Conservation (phyloP, 2,797 vertebrate genomes). For the Danio choprae region DNA sequence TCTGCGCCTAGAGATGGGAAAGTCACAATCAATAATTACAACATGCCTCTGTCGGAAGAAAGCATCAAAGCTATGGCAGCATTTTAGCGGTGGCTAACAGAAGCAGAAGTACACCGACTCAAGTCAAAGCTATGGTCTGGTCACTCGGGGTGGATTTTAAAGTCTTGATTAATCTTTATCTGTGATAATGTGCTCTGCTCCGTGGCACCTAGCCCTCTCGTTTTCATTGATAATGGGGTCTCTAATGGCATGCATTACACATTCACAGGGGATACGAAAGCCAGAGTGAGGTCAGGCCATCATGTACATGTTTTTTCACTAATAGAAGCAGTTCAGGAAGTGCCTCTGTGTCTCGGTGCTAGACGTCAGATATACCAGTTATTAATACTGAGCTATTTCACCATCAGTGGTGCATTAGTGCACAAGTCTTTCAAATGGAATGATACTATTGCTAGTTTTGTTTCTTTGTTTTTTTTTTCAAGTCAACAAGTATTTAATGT, state of each 20-base stretch:
- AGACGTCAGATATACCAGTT: constrained; percentile 2
- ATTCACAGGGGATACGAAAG: constrained; percentile 22
- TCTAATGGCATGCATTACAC: constrained; percentile 30
- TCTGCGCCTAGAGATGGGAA: constrained; percentile 77
- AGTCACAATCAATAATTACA: constrained; percentile 77
- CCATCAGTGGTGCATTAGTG: not conserved
- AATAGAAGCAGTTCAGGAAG: constrained; percentile 15
- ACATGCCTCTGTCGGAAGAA: constrained; percentile 41
- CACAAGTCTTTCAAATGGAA: not conserved
- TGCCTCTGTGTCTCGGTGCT: not conserved
- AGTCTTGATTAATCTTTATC: constrained; percentile 28
- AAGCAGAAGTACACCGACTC: constrained; percentile 10
- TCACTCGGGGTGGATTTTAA: constrained; percentile 32
- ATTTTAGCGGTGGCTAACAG: constrained; percentile 38
- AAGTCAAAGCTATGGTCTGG: constrained; percentile 34
- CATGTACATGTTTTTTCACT: constrained; percentile 9
- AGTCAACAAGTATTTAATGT: not conserved
- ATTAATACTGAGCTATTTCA: not conserved
- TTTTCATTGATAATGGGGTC: constrained; percentile 34
- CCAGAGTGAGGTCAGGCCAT: constrained; percentile 22
- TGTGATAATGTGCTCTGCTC: constrained; percentile 12
- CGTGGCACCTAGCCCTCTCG: constrained; percentile 11
- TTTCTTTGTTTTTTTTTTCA: constrained; percentile 2
- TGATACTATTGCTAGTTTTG: not conserved
- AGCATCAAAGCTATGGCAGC: constrained; percentile 24